A percentile compares a stretch with the other conserved stretches of the same genome.
Conservation (phyloP, 2,888 invertebrate species). For the Deilephila elpenor region DNA sequence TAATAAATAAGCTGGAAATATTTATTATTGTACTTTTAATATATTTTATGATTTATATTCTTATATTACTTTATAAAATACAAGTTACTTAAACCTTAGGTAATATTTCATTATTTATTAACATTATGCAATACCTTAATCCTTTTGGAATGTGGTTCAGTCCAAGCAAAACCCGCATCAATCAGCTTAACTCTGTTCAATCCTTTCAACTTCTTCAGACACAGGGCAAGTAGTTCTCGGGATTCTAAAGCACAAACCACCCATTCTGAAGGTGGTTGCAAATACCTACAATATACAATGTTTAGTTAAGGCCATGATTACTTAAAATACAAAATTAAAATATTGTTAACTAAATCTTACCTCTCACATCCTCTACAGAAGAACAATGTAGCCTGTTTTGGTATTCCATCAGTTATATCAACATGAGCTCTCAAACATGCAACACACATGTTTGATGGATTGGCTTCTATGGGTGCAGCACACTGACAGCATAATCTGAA, state of each 20-base stretch:
- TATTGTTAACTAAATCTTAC: conserved; percentile 62
- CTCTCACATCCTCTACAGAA: conserved; percentile 97
- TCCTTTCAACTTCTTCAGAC: conserved; percentile 96
- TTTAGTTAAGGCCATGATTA: too few species aligned
- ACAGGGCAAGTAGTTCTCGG: conserved; percentile 93
- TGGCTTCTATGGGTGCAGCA: conserved; percentile 95
- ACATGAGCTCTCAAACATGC: conserved; percentile 95
- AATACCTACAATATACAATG: conserved; percentile 83
- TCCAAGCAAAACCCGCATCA: conserved; percentile 99
- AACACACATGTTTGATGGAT: conserved; percentile 99
- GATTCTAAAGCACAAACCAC: conserved; percentile 94
- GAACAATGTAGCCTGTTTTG: conserved; percentile 95
- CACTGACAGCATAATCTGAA: conserved; percentile 96
- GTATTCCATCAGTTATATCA: conserved; percentile 98
- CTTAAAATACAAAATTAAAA: too few species aligned
- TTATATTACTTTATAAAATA: too few species aligned
- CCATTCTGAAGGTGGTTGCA: conserved; percentile 97
- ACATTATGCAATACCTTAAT: conserved; percentile 88
- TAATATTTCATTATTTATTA: neutral
- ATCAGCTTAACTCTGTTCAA: conserved; percentile 94
- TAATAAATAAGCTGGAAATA: neutral
- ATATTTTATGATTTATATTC: too few species aligned
- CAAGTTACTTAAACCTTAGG: neutral
- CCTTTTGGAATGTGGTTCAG: conserved; percentile 99
- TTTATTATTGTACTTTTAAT: neutral